Conservation (phyloP, 2,797 vertebrate genomes). For the Pelochelys cantorii region DNA sequence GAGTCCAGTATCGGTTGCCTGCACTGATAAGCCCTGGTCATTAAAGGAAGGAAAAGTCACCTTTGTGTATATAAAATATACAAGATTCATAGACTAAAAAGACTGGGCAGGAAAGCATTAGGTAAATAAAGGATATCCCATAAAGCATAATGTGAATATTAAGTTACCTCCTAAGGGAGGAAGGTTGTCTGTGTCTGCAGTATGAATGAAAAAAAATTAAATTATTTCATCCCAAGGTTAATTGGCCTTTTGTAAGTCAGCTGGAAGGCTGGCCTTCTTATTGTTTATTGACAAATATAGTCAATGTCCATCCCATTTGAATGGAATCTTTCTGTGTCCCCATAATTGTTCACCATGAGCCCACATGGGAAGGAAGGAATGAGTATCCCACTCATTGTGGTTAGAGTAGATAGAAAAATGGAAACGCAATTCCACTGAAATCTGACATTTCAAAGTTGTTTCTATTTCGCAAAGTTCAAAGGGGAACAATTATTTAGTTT, state of each 20-base stretch:
- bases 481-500: background rate
- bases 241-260: slow-evolving; percentile 24
- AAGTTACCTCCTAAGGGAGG: slow-evolving; percentile 75
- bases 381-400: background rate
- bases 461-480: background rate
- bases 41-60: slow-evolving; percentile 87
- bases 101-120: slow-evolving; percentile 82
- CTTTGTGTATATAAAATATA: slow-evolving; percentile 84
- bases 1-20: slow-evolving; percentile 80
- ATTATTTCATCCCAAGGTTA: slow-evolving; percentile 44
- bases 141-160: slow-evolving; percentile 82
- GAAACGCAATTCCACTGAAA: background rate
- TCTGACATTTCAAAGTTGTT: fast-evolving
- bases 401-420: background rate
- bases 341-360: background rate
- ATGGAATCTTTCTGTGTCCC: background rate
- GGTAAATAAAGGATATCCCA: slow-evolving; percentile 87
- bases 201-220: slow-evolving; percentile 50
- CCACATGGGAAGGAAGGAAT: background rate
- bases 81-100: slow-evolving; percentile 80
- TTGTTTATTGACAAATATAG: slow-evolving; percentile 8
- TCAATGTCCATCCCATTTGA: background rate
- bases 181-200: slow-evolving; percentile 67
- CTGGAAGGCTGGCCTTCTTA: slow-evolving; percentile 24
- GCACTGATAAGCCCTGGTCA: slow-evolving; percentile 80